These are phyloP conservation scores for Sphenopsis melanotis DNA, from an alignment of 2,797 vertebrate species.

Conservation along the genomic window DNA sequence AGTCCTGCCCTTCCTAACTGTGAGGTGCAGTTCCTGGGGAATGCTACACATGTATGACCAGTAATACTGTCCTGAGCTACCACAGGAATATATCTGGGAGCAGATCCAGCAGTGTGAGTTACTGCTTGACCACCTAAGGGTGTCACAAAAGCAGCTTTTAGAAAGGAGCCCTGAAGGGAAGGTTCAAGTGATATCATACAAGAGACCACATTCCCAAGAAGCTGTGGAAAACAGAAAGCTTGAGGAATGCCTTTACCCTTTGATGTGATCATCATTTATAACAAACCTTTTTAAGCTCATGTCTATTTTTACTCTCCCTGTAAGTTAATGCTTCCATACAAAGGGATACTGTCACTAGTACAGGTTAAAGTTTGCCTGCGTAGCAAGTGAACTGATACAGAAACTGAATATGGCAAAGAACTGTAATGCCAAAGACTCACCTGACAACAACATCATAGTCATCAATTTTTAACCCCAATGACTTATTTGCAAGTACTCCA, in stretches of 20 bases:
- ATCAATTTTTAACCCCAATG: conserved; percentile 91
- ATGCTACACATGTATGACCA: not conserved
- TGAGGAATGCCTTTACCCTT: not conserved
- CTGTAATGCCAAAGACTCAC: conserved; percentile 74
- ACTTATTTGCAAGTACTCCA: conserved; percentile 94
- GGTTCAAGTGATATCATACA: not conserved
- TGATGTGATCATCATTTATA: not conserved
- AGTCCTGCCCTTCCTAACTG: not conserved
- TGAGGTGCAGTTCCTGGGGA: not conserved
- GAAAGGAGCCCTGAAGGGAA: not conserved
- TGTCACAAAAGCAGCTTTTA: not conserved
- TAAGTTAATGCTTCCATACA: not conserved
- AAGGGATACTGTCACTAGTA: not conserved
- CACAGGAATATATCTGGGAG: not conserved
- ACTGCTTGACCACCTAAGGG: not conserved
- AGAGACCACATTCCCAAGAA: not conserved
- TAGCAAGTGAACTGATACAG: not conserved
- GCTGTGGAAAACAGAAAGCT: not conserved
- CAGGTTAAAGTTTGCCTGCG: not conserved
- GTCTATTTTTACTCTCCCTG: not conserved
- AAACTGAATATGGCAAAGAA: not conserved
- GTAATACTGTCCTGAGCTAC: not conserved
- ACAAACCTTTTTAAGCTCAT: not conserved
- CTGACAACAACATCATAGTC: conserved; percentile 93
- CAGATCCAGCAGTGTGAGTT: not conserved